Base-by-base conservation (phyloP, 2,113 vertebrate genomes). In the Oreocharis arfaki region DNA sequence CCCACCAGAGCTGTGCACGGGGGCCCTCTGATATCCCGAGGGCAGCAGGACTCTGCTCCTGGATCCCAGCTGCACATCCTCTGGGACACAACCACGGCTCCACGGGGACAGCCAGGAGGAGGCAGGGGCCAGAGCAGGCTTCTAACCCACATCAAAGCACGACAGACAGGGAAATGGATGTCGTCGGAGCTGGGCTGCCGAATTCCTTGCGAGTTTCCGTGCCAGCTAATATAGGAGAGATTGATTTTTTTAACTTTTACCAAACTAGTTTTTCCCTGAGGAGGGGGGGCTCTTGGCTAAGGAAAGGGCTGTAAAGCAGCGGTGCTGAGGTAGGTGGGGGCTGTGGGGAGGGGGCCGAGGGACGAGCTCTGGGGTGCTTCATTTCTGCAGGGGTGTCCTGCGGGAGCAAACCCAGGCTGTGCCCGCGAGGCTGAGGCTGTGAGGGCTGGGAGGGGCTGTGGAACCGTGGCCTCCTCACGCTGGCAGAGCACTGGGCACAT, bases 401-500 rank as follows among this genome's bases (percentile, higher is more conserved):
- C 3, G 1, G 7, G 52, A 19, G 49, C 39, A 37, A 27, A 28
- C 7, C 46, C 52, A 8, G 53, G 42, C 68, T 55, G 60, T 41
- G 69, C 46, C 70, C 41, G 76, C 52, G 0, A 4, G 65, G 28
- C 33, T 4, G 68, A 5, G 80, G 61, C 41, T 3, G 1, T 0
- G 2, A 21, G 16, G 67, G 61, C 56, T 9, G 15, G 1, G 39
- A 35, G 76, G 17, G 35, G 68, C 74, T 26, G 53, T 42, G 35
- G 64, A n/a, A 13, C 8, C 7, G 33, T 5, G 3, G 1, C 39
- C 65, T 39, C 44, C 61, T 7, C 13, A 0, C 7, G 0, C 77
- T n/a, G 77, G 35, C 84, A 59, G 21, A 37, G 84, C 84, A 7
- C 27, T 3, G 63, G 44, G 63, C 2, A 27, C 53, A 1, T 44